These are phyloP conservation scores for Euthynnus affinis DNA, from an alignment of 2,797 vertebrate genomes.

Conservation along the genomic window DNA sequence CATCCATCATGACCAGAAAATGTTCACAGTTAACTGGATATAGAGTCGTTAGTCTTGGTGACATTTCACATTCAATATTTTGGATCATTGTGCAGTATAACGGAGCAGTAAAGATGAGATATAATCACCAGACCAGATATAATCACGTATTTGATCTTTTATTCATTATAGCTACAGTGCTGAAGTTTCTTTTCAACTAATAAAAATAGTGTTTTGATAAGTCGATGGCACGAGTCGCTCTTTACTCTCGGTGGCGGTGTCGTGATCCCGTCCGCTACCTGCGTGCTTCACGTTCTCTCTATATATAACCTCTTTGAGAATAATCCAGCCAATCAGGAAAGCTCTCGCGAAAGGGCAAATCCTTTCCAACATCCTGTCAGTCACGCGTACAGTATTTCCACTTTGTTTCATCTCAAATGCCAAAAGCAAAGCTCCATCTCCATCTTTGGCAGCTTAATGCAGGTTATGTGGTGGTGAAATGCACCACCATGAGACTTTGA, in stretches of 20 bases:
- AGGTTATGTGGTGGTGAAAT: conserved; percentile 32
- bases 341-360: conserved; percentile 53
- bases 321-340: conserved; percentile 50
- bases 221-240: conserved; percentile 21
- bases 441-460: conserved; percentile 39
- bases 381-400: conserved; percentile 58
- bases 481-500: conserved; percentile 19
- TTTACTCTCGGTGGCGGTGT: conserved; percentile 27
- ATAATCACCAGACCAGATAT: conserved; percentile 70
- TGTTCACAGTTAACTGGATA: conserved; percentile 73
- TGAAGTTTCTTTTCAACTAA: conserved; percentile 51
- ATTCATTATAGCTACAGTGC: conserved; percentile 48
- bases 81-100: conserved; percentile 78
- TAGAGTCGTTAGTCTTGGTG: conserved; percentile 81
- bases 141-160: conserved; percentile 72
- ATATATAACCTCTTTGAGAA: conserved; percentile 44
- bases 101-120: conserved; percentile 69
- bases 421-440: conserved; percentile 20
- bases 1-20: conserved; percentile 79
- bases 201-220: conserved; percentile 57
- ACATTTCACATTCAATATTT: conserved; percentile 81
- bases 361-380: conserved; percentile 56
- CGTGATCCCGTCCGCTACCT: background rate
- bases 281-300: conserved; percentile 58
- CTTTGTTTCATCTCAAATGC: conserved; percentile 61